Conservation (phyloP, 2,888 invertebrate species). For the Polydrusus cervinus region DNA sequence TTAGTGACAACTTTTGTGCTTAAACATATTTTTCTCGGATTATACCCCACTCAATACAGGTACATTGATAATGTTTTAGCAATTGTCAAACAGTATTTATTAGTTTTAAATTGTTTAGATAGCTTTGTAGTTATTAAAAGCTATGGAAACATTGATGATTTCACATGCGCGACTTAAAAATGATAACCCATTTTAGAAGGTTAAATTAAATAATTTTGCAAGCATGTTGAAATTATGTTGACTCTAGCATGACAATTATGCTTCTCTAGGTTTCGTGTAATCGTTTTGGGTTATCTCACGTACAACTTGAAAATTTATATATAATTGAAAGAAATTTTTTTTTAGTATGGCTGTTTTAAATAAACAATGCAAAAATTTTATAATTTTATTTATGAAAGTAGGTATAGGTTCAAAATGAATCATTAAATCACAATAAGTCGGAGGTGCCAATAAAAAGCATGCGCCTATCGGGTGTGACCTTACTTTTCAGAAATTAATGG, state of each 20-base stretch:
- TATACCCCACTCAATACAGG: constrained; percentile 18
- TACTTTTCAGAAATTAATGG: too few species aligned
- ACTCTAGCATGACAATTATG: too few species aligned
- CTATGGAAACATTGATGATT: constrained; percentile 15
- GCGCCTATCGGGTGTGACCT: too few species aligned
- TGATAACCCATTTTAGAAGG: neutral
- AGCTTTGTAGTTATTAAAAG: constrained; percentile 2
- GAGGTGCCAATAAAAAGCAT: too few species aligned
- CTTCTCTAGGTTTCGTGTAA: neutral
- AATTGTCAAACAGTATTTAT: neutral
- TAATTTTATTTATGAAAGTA: too few species aligned
- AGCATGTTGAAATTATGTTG: too few species aligned
- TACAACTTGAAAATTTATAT: too few species aligned
- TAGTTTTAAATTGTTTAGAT: constrained; percentile 13
- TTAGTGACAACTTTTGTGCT: constrained; percentile 39
- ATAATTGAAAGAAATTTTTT: too few species aligned
- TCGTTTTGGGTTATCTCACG: neutral
- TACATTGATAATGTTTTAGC: constrained; percentile 2
- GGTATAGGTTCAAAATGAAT: too few species aligned
- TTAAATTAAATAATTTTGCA: constrained; percentile 21
- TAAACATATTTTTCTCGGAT: constrained; percentile 31
- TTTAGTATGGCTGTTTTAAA: too few species aligned
- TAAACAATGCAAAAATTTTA: too few species aligned
- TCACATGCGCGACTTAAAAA: neutral
- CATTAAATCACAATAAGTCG: too few species aligned